phyloP scores from a whole-genome alignment of 2,888 invertebrate genomes.

The Mythimna lalbum region DNA sequence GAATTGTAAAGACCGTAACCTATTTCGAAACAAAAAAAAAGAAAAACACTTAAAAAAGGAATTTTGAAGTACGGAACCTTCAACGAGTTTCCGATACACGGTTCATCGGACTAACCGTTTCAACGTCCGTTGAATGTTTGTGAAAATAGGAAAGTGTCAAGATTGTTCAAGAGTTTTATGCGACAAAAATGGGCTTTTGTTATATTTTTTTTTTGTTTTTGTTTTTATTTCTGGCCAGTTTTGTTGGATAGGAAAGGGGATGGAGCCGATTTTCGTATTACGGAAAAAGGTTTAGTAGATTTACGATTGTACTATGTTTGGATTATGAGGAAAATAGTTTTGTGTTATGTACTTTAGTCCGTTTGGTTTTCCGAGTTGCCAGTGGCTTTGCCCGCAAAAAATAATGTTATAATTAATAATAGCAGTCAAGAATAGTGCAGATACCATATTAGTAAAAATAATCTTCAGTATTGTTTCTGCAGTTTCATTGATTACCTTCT shows the following conservation, averaged over 20 bases:
- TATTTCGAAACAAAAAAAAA: background rate
- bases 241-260: slow-evolving; percentile 13
- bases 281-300: slow-evolving; percentile 22
- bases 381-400: no score
- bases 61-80: slow-evolving; percentile 25
- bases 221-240: slow-evolving; percentile 19
- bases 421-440: no score
- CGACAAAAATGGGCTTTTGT: slow-evolving; percentile 31
- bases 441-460: no score
- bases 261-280: slow-evolving; percentile 32
- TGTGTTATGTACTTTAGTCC: background rate
- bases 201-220: slow-evolving; percentile 12
- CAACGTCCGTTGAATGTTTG: slow-evolving; percentile 45
- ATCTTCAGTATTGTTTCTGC: no score
- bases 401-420: no score
- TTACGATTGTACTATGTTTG: slow-evolving; percentile 24
- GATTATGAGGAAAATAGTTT: slow-evolving; percentile 9
- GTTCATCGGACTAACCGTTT: slow-evolving; percentile 38
- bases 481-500: no score
- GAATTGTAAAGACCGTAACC: background rate
- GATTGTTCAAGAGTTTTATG: slow-evolving; percentile 53
- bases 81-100: slow-evolving; percentile 8
- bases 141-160: slow-evolving; percentile 56
- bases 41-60: background rate
- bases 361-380: background rate